Evolutionary conservation across 2,113 vertebrate genomes (phyloP).

Genomic region (Halcyon malimbica): DNA sequence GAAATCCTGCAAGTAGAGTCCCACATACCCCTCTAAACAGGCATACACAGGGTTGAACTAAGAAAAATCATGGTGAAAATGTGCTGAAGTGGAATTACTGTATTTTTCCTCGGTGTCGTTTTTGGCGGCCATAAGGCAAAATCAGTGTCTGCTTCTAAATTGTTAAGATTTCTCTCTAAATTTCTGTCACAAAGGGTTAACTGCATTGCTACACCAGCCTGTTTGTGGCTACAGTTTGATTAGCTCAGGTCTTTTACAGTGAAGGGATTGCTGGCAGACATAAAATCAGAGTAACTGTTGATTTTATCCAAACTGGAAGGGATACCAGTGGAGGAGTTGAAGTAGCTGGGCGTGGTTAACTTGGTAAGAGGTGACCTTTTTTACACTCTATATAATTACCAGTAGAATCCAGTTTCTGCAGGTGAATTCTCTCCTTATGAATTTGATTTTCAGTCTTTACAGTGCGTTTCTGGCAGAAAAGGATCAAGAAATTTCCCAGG

Average conservation of each 20-base stretch:
- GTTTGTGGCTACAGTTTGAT: neutral
- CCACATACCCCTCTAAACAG: neutral
- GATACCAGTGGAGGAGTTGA: neutral
- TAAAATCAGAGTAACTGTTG: neutral
- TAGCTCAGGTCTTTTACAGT: constrained; percentile 37
- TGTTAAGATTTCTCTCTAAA: neutral
- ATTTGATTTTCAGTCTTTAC: neutral
- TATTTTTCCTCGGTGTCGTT: neutral
- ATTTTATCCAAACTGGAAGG: neutral
- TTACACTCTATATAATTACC: neutral
- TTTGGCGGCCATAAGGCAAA: neutral
- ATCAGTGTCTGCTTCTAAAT: neutral
- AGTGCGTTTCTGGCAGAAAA: neutral
- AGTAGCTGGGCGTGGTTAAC: neutral
- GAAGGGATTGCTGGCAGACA: constrained; percentile 6
- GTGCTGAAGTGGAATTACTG: neutral
- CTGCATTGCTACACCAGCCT: constrained; percentile 18
- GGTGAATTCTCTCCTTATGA: neutral
- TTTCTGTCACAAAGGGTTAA: neutral
- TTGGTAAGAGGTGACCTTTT: neutral
- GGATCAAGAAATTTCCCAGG: neutral
- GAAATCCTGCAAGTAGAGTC: neutral
- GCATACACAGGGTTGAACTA: neutral
- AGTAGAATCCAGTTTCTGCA: neutral
- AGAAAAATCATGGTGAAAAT: neutral